phyloP scores from a whole-genome alignment of 2,888 invertebrate species.

The Ochropleura leucogaster region DNA sequence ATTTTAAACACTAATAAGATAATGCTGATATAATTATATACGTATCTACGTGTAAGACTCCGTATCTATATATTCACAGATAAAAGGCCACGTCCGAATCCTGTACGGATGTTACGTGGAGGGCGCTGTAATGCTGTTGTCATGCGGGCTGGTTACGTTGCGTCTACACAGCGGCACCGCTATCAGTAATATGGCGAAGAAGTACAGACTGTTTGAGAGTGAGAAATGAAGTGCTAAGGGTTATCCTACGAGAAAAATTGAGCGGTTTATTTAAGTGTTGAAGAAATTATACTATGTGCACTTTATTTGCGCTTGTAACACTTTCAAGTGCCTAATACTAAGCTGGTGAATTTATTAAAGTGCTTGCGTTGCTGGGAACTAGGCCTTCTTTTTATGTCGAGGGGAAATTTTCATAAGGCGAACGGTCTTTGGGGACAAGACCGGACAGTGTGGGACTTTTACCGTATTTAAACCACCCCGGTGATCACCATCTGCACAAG shows the following conservation, averaged over 20 bases:
- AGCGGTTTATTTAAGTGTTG: neutral
- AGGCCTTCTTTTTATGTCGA: too few species aligned
- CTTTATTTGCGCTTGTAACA: neutral
- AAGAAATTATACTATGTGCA: neutral
- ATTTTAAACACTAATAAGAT: too few species aligned
- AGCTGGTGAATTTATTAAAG: neutral
- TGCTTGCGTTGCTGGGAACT: neutral
- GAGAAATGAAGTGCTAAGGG: constrained; percentile 15
- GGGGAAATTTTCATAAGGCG: too few species aligned
- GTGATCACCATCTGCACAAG: too few species aligned
- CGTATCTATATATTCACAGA: constrained; percentile 70
- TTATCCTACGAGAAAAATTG: neutral
- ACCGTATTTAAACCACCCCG: too few species aligned
- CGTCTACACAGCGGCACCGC: constrained; percentile 86
- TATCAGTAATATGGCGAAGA: constrained; percentile 67
- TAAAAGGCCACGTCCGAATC: constrained; percentile 90
- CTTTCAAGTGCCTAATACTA: neutral
- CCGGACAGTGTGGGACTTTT: too few species aligned
- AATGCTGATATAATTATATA: neutral
- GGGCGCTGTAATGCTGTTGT: constrained; percentile 92
- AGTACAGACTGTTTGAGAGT: constrained; percentile 74
- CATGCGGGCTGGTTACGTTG: constrained; percentile 90
- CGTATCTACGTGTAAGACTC: neutral
- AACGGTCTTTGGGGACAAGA: too few species aligned
- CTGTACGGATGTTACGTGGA: constrained; percentile 93